Base-by-base conservation (phyloP, 2,113 vertebrate species). In the Rhinolophus ferrumequinum region DNA sequence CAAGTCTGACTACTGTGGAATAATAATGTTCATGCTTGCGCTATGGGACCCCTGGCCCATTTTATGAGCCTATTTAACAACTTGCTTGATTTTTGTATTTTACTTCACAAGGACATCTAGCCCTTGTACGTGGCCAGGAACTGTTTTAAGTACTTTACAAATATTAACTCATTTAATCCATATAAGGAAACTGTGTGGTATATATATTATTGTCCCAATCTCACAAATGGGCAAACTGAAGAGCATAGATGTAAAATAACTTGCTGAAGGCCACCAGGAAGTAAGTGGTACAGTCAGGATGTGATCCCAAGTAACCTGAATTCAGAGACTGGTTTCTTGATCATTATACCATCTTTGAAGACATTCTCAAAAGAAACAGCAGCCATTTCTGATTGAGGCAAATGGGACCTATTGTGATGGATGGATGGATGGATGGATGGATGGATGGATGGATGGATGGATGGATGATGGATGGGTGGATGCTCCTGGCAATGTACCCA, bases 11-110 rank as follows among this genome's bases (percentile, higher is more conserved):
- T n/a, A 56, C 5, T 75, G 13, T 79, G 52, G 35, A 92, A 70
- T 92, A 93, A 91, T 60, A 93, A 73, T 79, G n/a, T 38, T 79
- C 22, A 69, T 69, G 44, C 60, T 76, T 64, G n/a, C 89, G 11
- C 90, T 93, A 41, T 60, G 66, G 84, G 60, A 72, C 80, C 79
- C 73, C 8, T 73, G 22, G 12, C 38, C 58, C 30, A 94, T 70
- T 88, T 91, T 81, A 54, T 88, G 56, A 75, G 16, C 19, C 44
- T 76, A 18, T 86, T 86, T 16, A 64, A 66, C 21, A 90, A 87
- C 69, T 22, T 96, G 16, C 14, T 88, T 81, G 16, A 38, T 76
- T 91, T 76, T 67, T 58, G 13, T 58, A 76, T 67, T 93, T 70
- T 66, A 77, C 10, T 73, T 64, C 83, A 72, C 30, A 58, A 86